A percentile compares a stretch with the other conserved stretches of the same genome.
Conservation (phyloP, 2,113 vertebrate species). For the Heterochromis multidens region DNA sequence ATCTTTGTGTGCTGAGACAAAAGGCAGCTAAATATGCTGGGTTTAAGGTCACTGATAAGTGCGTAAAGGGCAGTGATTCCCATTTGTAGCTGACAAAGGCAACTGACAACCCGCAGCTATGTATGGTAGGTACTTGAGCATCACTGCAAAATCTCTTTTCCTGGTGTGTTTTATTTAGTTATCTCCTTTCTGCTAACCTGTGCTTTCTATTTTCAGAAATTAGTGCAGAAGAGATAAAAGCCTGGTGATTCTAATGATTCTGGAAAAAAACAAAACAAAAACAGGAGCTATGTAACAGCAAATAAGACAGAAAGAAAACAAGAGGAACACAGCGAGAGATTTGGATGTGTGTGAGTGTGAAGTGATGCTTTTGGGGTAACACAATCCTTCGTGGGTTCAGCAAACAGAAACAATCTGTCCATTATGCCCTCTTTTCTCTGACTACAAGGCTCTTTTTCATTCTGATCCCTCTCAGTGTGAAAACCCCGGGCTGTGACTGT, state of each 20-base stretch:
- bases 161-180: not conserved
- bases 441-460: constrained; percentile 49
- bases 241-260: constrained; percentile 33
- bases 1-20: constrained; percentile 63
- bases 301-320: not conserved
- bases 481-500: constrained; percentile 43
- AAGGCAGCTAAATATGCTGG: constrained; percentile 45
- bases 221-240: constrained; percentile 39
- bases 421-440: constrained; percentile 27
- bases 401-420: constrained; percentile 55
- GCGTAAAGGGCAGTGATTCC: constrained; percentile 24
- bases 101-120: not conserved
- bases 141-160: not conserved
- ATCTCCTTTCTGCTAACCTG: constrained; percentile 27
- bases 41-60: constrained; percentile 46
- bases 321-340: not conserved
- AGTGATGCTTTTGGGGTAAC: constrained; percentile 37
- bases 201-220: constrained; percentile 51
- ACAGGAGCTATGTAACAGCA: not conserved
- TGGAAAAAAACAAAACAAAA: not conserved
- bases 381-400: constrained; percentile 26
- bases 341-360: constrained; percentile 7
- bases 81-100: not conserved
- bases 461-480: constrained; percentile 28
- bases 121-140: not conserved